Conservation (phyloP, 1,140 invertebrate genomes). For the Ceratina australensis region DNA sequence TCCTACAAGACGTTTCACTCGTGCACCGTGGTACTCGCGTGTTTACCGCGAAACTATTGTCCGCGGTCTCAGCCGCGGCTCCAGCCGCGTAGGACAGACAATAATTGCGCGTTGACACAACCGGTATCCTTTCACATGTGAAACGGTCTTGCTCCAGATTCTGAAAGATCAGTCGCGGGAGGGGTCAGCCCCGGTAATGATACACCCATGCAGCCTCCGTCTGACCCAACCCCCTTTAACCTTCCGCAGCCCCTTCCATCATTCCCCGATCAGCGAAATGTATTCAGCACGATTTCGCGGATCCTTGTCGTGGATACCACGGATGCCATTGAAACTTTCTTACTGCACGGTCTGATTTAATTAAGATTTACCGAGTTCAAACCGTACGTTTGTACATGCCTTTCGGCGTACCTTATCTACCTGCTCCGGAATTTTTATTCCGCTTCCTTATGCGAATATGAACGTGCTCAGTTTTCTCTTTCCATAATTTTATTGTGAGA, state of each 20-base stretch:
- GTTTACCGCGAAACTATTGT: conserved; percentile 60
- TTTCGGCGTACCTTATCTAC: background rate
- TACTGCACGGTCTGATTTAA: background rate
- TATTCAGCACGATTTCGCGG: conserved; percentile 45
- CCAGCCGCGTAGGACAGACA: conserved; percentile 46
- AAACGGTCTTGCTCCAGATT: conserved; percentile 70
- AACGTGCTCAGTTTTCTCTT: background rate
- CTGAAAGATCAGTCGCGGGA: conserved; percentile 68
- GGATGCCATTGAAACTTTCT: conserved; percentile 18
- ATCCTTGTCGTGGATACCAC: conserved; percentile 38
- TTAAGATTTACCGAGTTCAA: background rate
- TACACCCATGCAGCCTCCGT: conserved; percentile 61
- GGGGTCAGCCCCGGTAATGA: conserved; percentile 68
- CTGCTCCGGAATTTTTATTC: background rate
- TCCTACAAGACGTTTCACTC: conserved; percentile 68
- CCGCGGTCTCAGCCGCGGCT: conserved; percentile 17
- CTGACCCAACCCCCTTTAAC: conserved; percentile 54
- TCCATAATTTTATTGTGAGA: background rate
- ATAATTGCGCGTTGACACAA: conserved; percentile 63
- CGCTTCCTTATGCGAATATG: background rate
- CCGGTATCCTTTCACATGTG: conserved; percentile 70
- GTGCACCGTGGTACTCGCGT: conserved; percentile 12
- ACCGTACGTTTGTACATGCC: background rate
- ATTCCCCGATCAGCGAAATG: background rate
- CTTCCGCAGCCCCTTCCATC: conserved; percentile 22